A percentile compares a stretch with the other conserved stretches of the same genome.
Evolutionary conservation across 2,797 vertebrate genomes (phyloP).

Genomic region (Huso huso): DNA sequence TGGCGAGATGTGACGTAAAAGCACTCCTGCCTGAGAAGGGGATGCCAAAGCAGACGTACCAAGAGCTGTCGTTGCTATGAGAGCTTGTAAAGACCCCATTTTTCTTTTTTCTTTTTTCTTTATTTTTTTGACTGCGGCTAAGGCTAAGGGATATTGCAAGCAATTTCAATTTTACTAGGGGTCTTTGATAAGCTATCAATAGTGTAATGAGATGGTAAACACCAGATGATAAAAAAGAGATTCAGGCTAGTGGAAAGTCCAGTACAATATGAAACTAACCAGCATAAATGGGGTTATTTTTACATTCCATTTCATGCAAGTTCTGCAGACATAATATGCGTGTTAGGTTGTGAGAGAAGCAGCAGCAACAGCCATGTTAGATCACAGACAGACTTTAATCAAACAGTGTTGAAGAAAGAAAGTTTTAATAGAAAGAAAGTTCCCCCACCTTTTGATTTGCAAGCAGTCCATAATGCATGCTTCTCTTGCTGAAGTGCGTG

Average conservation of each 20-base stretch:
- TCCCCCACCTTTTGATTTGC: slow-evolving; percentile 50
- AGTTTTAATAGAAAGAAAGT: slow-evolving; percentile 18
- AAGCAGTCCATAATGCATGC: slow-evolving; percentile 27
- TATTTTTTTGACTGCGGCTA: background rate
- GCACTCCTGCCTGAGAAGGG: slow-evolving; percentile 64
- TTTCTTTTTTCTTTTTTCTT: background rate
- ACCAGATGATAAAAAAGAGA: background rate
- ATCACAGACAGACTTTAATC: slow-evolving; percentile 22
- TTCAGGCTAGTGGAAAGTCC: background rate
- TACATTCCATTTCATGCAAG: slow-evolving; percentile 27
- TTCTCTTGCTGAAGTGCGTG: slow-evolving; percentile 27
- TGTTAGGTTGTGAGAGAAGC: slow-evolving; percentile 27
- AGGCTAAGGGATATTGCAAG: background rate
- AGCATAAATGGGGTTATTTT: slow-evolving; percentile 29
- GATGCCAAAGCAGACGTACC: slow-evolving; percentile 52
- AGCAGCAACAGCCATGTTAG: slow-evolving; percentile 40
- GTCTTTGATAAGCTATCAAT: background rate
- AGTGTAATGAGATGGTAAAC: background rate
- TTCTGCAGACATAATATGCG: slow-evolving; percentile 29
- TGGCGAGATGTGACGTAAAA: slow-evolving; percentile 90
- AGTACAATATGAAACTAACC: slow-evolving; percentile 3
- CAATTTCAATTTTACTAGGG: background rate
- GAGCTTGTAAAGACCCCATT: slow-evolving; percentile 14
- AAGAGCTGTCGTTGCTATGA: slow-evolving; percentile 49
- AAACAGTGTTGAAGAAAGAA: slow-evolving; percentile 4